Base-by-base conservation (phyloP, 2,113 vertebrate genomes). In the Candoia aspera region DNA sequence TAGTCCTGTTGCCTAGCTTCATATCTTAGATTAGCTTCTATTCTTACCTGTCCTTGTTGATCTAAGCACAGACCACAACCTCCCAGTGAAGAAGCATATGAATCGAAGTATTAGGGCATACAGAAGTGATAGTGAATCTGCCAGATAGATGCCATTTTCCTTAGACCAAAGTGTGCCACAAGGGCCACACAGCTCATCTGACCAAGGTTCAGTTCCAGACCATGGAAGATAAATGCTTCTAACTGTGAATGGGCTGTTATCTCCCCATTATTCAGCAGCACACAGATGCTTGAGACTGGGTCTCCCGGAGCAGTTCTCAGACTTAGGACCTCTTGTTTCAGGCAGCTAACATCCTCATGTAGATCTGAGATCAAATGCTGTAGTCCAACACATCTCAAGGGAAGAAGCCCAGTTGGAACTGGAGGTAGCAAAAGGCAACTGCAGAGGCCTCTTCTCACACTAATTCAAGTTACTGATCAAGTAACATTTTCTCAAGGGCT, bases 91-190 rank as follows among this genome's bases (percentile, higher is more conserved):
- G 84, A 23, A 79, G 62, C 84, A 55, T 29, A 62, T 54, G 91
- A n/a, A 54, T 29, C 54, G 84, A 64, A 55, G 62, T 8, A 60
- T 2, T 8, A 64, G 42, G 62, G 29, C 84, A 29, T 83, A 42
- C 42, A 9, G 29, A 79, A n/a, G 60, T 17, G 26, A 49, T 73
- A 86, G 49, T 37, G 62, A 87, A 93, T 33, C 84, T 83, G 84
- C 84, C 85, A 42, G 85, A 68, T 53, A 54, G 85, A 87, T 46
- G 62, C 42, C 64, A 57, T 21, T 90, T 90, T 90, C 90, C 90
- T 90, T 59, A 79, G 85, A 87, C 42, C 37, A 58, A 90, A 60
- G 92, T n/a, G 9, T 53, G 42, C 13, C 9, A 15, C 49, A 57
- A 64, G 86, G 13, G 84, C 57, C 85, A 84, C 33, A 58, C 21